Evolutionary conservation across 2,113 vertebrate genomes (phyloP), one percentile per base, ranked within the genome.

Genomic region (Hystrix brachyura): DNA sequence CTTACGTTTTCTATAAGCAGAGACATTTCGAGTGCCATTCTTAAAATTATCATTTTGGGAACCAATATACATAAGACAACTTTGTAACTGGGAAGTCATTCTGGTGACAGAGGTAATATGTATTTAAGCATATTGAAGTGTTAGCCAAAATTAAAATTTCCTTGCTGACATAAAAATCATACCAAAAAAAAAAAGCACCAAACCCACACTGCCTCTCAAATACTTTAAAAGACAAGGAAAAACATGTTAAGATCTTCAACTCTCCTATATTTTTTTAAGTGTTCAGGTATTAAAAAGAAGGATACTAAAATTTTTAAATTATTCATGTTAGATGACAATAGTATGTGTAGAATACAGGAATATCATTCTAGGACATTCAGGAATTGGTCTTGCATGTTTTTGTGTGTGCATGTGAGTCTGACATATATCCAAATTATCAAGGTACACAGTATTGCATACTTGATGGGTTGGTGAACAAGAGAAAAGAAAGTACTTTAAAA

Each of bases 1-100:
- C 80, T 90, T 32, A 32, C 12, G 94, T 97, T 96, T 87, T 87
- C 87, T 79, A 55, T 78, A 23, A 90, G 92, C 93, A 85, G 90
- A 97, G 78, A 93, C 90, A 84, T 97, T 98, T 95, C 95, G 93
- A 97, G 86, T 98, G 97, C 82, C 64, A 88, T 90, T 98, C 96
- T 90, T 83, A 91, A 97, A 87, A 96, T 93, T 57, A 96, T 21
- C 87, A 69, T 88, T 93, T 69, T 69, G 38, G 94, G 87, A 72
- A 85, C 76, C 62, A 46, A 55, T 67, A 32, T 48, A 69, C 0
- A 13, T 78, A 94, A 74, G 69, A 90, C 27, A 79, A 5, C 53
- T 87, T n/a, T 85, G 34, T 80, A 87, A 85, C 25, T 27, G 65
- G 32, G 51, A 96, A 95, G 90, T 71, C 55, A 32, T 96, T 83